A percentile compares a stretch with the other conserved stretches of the same genome.
These are phyloP conservation scores for Ceriagrion tenellum DNA, from an alignment of 2,888 invertebrate genomes.

Conservation along the genomic window DNA sequence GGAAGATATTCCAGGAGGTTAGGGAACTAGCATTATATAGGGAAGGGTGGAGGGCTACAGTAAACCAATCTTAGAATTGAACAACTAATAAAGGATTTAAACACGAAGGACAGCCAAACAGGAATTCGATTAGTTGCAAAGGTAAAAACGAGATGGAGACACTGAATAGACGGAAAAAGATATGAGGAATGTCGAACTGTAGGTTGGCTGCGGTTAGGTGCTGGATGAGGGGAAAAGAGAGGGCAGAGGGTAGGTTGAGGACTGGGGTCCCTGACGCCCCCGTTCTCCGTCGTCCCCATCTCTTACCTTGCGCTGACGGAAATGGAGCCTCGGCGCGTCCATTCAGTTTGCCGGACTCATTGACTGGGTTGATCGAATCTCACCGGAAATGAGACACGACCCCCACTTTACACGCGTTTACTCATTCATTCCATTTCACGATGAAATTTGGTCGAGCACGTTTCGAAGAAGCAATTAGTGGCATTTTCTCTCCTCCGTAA, in stretches of 20 bases:
- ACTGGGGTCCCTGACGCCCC: neutral
- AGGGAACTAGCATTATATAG: too few relatives aligned
- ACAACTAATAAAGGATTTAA: too few relatives aligned
- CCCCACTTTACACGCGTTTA: neutral
- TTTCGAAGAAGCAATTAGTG: neutral
- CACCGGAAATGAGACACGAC: neutral
- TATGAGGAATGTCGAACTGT: neutral
- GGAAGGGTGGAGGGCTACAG: too few relatives aligned
- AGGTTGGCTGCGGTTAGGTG: neutral
- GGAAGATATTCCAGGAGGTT: too few relatives aligned
- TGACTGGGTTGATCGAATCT: conserved; percentile 1
- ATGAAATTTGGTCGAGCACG: neutral
- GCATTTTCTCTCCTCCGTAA: too few relatives aligned
- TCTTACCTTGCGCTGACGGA: neutral
- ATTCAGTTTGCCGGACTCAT: neutral
- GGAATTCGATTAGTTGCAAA: too few relatives aligned
- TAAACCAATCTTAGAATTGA: too few relatives aligned
- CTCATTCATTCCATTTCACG: neutral
- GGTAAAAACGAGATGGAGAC: too few relatives aligned
- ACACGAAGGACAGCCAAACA: too few relatives aligned
- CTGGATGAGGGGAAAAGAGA: too few relatives aligned
- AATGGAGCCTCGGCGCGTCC: neutral
- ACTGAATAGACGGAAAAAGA: too few relatives aligned
- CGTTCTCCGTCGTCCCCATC: neutral
- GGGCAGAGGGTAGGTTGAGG: too few relatives aligned